A percentile compares a stretch with the other conserved stretches of the same genome.
These are phyloP conservation scores for Gallinago media DNA, from an alignment of 2,113 vertebrate genomes.

Conservation along the genomic window DNA sequence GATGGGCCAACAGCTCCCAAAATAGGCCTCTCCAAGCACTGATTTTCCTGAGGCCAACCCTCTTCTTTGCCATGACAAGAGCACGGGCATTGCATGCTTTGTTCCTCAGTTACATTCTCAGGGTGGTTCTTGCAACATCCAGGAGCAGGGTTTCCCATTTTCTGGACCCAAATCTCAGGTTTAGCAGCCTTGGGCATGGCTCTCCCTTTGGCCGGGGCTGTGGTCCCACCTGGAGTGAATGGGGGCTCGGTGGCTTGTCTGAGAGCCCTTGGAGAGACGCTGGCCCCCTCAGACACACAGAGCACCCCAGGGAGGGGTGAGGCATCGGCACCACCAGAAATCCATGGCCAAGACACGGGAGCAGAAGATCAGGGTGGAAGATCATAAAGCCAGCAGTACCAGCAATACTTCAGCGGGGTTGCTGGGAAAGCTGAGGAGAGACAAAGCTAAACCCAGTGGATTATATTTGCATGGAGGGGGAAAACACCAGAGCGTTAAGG, in stretches of 20 bases:
- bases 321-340: not conserved
- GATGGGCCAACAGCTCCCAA: not conserved
- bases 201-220: not conserved
- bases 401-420: not conserved
- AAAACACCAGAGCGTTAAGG: not conserved
- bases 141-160: not conserved
- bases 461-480: not conserved
- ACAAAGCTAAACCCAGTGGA: not conserved
- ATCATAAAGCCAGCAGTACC: not conserved
- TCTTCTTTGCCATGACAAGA: not conserved
- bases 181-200: not conserved
- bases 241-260: not conserved
- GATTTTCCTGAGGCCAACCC: not conserved
- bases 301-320: not conserved
- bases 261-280: not conserved
- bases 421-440: not conserved
- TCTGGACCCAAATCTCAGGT: not conserved
- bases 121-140: fast-evolving
- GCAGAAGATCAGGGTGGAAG: not conserved
- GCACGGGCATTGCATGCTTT: not conserved
- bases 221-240: not conserved
- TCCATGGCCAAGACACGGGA: not conserved
- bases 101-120: not conserved
- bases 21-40: not conserved
- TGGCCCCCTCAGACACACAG: fast-evolving